These are phyloP conservation scores for Tiliacea citrago DNA, from an alignment of 2,888 invertebrate genomes.

Conservation along the genomic window DNA sequence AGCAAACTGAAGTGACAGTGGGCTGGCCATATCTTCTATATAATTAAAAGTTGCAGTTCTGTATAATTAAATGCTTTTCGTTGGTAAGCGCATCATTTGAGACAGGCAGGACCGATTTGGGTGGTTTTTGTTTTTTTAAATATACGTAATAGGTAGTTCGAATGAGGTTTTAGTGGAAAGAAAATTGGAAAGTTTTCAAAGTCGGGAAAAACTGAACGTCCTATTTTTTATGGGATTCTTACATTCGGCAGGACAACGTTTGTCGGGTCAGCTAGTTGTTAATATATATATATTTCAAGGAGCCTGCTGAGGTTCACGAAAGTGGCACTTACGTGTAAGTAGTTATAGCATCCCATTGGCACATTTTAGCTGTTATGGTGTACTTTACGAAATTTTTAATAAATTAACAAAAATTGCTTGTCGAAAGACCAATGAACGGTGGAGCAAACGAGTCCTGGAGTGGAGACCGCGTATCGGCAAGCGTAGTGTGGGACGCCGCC, in stretches of 20 bases:
- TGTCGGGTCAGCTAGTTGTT: neutral
- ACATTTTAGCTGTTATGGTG: neutral
- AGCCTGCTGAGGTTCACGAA: neutral
- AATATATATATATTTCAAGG: neutral
- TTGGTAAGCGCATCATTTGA: too few species aligned
- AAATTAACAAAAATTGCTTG: neutral
- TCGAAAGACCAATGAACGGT: neutral
- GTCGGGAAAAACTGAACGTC: neutral
- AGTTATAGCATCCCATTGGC: neutral
- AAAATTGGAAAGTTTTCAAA: neutral
- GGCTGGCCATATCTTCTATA: neutral
- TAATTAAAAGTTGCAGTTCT: too few species aligned
- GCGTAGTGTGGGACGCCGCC: too few species aligned
- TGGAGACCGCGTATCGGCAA: neutral
- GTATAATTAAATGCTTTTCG: too few species aligned
- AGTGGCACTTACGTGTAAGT: neutral
- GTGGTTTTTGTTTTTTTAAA: too few species aligned
- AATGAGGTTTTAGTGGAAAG: neutral
- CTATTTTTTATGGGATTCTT: neutral
- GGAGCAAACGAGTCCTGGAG: neutral
- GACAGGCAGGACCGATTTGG: too few species aligned
- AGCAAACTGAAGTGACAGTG: neutral
- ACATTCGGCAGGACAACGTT: neutral
- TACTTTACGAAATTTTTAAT: neutral
- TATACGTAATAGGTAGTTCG: too few species aligned